Conservation (phyloP, 2,113 vertebrate genomes). For the Chamaea fasciata region DNA sequence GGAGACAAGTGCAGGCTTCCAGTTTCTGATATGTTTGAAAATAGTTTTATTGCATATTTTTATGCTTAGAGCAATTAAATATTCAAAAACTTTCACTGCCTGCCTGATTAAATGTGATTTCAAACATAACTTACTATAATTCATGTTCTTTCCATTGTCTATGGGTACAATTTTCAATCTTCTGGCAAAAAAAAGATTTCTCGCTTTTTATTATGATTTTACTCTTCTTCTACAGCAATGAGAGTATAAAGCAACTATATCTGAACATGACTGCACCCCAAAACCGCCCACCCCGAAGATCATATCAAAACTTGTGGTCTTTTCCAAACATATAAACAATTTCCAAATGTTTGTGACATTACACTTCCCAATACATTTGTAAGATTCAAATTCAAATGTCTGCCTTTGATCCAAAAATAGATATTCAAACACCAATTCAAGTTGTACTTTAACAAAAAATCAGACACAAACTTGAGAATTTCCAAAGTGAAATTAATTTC, state of each 20-base stretch:
- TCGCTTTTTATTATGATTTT: neutral
- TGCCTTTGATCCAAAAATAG: neutral
- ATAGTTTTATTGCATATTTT: neutral
- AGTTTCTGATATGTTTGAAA: neutral
- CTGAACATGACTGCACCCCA: neutral
- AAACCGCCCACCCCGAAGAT: fast-evolving
- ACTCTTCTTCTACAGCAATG: neutral
- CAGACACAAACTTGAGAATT: neutral
- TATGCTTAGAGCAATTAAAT: neutral
- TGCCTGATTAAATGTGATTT: neutral
- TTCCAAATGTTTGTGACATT: neutral
- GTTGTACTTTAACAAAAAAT: neutral
- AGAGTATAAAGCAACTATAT: neutral
- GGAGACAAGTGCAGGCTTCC: neutral
- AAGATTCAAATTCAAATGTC: neutral
- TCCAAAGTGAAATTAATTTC: neutral
- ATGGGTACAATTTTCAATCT: neutral
- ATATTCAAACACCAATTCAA: neutral
- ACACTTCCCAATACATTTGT: neutral
- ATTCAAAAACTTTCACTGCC: neutral
- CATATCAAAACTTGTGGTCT: neutral
- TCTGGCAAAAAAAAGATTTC: neutral
- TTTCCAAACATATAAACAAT: neutral
- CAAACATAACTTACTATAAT: neutral
- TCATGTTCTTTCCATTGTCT: neutral